Percentiles rank a stretch among this genome's conserved stretches.
Conservation (phyloP, 2,888 invertebrate species). For the Keiferia lycopersicella region DNA sequence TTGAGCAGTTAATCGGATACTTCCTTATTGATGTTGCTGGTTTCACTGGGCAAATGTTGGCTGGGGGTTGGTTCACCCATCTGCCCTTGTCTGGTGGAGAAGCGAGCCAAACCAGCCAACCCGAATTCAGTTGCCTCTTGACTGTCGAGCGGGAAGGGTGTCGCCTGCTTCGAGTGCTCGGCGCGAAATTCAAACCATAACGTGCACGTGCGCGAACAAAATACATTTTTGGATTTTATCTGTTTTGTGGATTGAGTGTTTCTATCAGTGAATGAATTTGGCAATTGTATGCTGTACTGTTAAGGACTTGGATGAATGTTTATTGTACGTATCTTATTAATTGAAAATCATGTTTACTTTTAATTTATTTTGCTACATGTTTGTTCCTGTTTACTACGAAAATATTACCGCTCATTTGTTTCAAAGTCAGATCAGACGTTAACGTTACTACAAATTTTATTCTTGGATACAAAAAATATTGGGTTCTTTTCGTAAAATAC, state of each 20-base stretch:
- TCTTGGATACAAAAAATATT: too few relatives aligned
- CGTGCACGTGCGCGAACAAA: constrained; percentile 37
- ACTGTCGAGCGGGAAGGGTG: constrained; percentile 50
- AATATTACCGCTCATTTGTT: too few relatives aligned
- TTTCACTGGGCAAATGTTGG: constrained; percentile 62
- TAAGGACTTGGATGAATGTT: constrained; percentile 34
- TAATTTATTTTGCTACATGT: neutral
- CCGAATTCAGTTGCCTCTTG: constrained; percentile 58
- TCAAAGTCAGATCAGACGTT: too few relatives aligned
- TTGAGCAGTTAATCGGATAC: constrained; percentile 54
- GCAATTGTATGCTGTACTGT: constrained; percentile 18
- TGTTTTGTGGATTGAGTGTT: constrained; percentile 42
- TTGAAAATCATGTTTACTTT: constrained; percentile 7
- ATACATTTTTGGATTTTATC: constrained; percentile 41
- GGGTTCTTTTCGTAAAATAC: too few relatives aligned
- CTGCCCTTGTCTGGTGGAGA: constrained; percentile 62
- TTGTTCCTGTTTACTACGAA: neutral
- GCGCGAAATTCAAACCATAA: constrained; percentile 65
- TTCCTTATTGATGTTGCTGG: constrained; percentile 64
- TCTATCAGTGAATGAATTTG: constrained; percentile 33
- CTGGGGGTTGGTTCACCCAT: constrained; percentile 60
- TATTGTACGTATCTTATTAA: constrained; percentile 37
- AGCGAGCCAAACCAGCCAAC: constrained; percentile 41
- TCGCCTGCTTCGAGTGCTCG: constrained; percentile 40
- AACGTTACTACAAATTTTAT: too few relatives aligned